Evolutionary conservation across 2,113 vertebrate species (phyloP), one percentile per base, ranked within the genome.

Genomic region (Lycocorax pyrrhopterus): DNA sequence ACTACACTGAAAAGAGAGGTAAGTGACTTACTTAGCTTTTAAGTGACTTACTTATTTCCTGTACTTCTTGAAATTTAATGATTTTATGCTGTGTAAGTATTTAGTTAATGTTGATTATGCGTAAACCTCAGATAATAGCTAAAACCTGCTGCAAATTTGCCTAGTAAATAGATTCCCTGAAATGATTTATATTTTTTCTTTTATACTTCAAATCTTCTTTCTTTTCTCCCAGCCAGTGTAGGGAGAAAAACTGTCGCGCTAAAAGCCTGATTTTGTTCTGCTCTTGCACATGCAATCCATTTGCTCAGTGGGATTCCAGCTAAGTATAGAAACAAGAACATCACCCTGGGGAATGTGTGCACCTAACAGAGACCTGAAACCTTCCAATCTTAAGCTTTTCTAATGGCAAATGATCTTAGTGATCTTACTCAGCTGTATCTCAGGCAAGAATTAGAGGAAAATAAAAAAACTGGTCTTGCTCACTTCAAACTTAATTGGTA

Each of bases 271-370:
- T 95, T 95, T 94, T 4, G 13, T 94, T 94, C 77, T 95, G 41
- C 43, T 87, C 87, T 93, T 95, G 66, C 53, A 82, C 79, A 78
- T 81, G 52, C 71, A 93, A 78, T 96, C 78, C 67, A 89, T 96
- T 96, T 97, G 86, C 96, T 83, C 94, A 95, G 93, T 96, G 87
- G 84, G 79, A 87, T 93, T 96, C 85, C 63, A 93, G 43, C 87
- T 92, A 93, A 92, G 77, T 95, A 94, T 94, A 97, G 97, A 97
- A 97, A 97, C 73, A 97, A 91, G 95, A 97, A 80, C 67, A 94
- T 81, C 72, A 64, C 84, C 16, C 89, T 58, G 22, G 92, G 93
- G 82, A 96, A 90, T 71, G 29, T 52, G 37, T 17, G 79, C 86
- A 94, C 92, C 87, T 95, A 87, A 66, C 22, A 73, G 72, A 81